Conservation (phyloP, 2,888 invertebrate genomes). For the Caenorhabditis afra region DNA sequence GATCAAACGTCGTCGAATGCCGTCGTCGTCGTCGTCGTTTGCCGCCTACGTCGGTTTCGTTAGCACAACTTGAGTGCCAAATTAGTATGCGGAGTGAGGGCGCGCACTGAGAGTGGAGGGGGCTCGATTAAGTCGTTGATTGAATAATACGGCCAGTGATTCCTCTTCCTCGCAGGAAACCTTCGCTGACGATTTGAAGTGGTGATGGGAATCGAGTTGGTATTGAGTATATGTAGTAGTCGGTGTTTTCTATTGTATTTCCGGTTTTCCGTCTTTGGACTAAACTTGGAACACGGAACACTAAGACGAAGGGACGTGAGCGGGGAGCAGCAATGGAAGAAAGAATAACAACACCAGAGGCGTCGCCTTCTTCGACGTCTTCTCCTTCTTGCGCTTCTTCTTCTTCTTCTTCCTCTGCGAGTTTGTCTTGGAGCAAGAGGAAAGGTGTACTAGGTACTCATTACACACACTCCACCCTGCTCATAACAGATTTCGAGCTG, state of each 20-base stretch:
- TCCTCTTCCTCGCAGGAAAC: not conserved
- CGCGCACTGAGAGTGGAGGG: constrained; percentile 35
- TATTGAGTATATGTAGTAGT: constrained; percentile 9
- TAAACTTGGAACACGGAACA: constrained; percentile 13
- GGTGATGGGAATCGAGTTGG: too few relatives aligned
- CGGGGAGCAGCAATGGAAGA: not conserved
- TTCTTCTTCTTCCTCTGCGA: not conserved
- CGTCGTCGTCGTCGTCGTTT: not conserved
- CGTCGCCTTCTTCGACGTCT: not conserved
- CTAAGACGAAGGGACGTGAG: not conserved
- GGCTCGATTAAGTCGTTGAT: constrained; percentile 45
- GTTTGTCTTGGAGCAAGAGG: not conserved
- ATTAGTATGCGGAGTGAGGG: constrained; percentile 51
- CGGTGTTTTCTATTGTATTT: too few relatives aligned
- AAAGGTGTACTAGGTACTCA: constrained; percentile 26
- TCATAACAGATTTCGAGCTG: constrained; percentile 34
- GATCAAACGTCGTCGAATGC: constrained; percentile 41
- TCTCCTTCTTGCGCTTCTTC: not conserved
- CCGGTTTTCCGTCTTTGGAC: not conserved
- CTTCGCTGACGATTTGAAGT: too few relatives aligned
- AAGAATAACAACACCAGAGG: constrained; percentile 5
- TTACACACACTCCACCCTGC: constrained; percentile 8
- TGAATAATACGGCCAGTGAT: constrained; percentile 46
- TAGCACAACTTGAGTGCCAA: constrained; percentile 59
- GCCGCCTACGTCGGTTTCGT: constrained; percentile 29